Base-by-base conservation (phyloP, 2,113 vertebrate genomes). In the Gallinago paraguaiae region DNA sequence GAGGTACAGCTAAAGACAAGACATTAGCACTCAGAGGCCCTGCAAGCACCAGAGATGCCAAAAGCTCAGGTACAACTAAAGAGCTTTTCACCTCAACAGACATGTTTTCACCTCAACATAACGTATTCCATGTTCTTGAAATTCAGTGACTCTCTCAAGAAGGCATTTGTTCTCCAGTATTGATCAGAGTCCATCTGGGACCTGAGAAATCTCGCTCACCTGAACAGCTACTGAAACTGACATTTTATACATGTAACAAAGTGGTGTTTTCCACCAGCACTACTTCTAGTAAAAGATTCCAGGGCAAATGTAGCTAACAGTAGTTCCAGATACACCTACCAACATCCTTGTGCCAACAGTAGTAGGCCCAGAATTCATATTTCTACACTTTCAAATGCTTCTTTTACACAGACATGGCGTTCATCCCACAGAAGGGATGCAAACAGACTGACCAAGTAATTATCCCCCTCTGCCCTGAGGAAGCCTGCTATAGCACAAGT, bases 81-180 rank as follows among this genome's bases (percentile, higher is more conserved):
- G 54, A 48, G 48, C 20, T 50, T 80, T 57, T 31, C 12, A n/a
- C 25, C 37, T 84, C 30, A 25, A 35, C 13, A 60, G 20, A 39
- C 39, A 12, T 39, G 39, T 50, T 80, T 57, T 31, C 12, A n/a
- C 25, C 37, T 84, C 30, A 25, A 35, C 11, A 60, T 39, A 12
- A 39, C 12, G 11, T 39, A 18, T 14, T 27, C 0, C 0, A 33
- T 31, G 24, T 30, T 69, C 17, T 8, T 63, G 57, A n/a, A n/a
- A n/a, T n/a, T n/a, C n/a, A n/a, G n/a, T n/a, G n/a, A n/a, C n/a
- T n/a, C n/a, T n/a, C n/a, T n/a, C n/a, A n/a, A n/a, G n/a, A n/a
- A n/a, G 2, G 7, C 43, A 27, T 39, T 31, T 48, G 13, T 15
- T 13, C 23, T 35, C n/a, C 27, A 19, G 7, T 51, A 18, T n/a